These are phyloP conservation scores for Tragelaphus strepsiceros DNA, from an alignment of 2,113 vertebrate genomes.

Conservation along the genomic window DNA sequence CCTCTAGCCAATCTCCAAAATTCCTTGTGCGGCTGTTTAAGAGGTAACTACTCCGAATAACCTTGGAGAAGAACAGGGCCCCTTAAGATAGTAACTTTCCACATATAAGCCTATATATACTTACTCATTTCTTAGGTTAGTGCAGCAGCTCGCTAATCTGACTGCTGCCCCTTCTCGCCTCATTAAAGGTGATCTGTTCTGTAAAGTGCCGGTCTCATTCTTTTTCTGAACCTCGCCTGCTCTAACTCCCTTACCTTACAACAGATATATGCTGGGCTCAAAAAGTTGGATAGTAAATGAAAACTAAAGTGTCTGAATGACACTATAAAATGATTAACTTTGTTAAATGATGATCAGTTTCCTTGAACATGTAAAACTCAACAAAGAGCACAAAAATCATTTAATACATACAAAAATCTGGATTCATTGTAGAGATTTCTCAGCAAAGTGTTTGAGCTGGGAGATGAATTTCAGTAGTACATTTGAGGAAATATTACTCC, in stretches of 20 bases:
- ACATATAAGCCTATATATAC: too few species aligned
- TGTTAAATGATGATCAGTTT: not conserved
- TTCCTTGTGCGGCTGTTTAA: not conserved
- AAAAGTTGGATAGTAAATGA: not conserved
- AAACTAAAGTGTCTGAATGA: not conserved
- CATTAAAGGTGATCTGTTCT: too few species aligned
- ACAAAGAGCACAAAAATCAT: not conserved
- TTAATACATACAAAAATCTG: not conserved
- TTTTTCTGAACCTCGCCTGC: too few species aligned
- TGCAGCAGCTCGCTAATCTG: too few species aligned
- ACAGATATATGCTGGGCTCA: not conserved
- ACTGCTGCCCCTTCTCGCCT: too few species aligned
- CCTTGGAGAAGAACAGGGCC: not conserved
- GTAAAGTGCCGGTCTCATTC: rapidly evolving
- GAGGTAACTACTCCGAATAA: not conserved
- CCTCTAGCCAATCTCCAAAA: not conserved
- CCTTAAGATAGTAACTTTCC: not conserved
- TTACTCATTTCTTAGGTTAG: too few species aligned
- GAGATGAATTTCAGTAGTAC: not conserved
- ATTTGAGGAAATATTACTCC: not conserved
- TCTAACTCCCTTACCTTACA: too few species aligned
- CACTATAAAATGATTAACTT: not conserved
- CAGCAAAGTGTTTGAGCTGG: not conserved
- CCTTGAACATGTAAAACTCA: not conserved
- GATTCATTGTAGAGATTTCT: not conserved